A percentile compares a stretch with the other conserved stretches of the same genome.
Conservation (phyloP, 2,888 invertebrate species). For the Chrysolina haemoptera region DNA sequence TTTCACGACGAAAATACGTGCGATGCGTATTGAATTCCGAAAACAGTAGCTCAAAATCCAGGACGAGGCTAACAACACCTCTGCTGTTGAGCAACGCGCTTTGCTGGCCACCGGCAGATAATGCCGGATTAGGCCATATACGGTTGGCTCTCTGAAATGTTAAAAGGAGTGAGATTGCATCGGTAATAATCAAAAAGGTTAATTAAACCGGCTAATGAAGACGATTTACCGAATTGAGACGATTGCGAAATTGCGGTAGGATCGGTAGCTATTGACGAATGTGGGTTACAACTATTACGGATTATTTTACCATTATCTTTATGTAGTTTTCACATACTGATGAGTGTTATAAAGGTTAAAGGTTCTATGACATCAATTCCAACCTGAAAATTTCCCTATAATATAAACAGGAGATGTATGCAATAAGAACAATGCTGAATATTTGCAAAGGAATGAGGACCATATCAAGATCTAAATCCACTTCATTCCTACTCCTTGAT, state of each 20-base stretch:
- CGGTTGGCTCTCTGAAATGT: conserved; percentile 4
- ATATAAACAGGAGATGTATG: too few relatives aligned
- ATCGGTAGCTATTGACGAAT: conserved; percentile 18
- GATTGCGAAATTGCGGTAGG: conserved; percentile 15
- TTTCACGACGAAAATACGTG: conserved; percentile 21
- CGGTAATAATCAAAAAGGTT: conserved; percentile 40
- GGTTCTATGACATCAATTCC: too few relatives aligned
- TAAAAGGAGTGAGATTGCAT: conserved; percentile 16
- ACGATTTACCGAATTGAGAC: conserved; percentile 26
- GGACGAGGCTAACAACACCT: conserved; percentile 63
- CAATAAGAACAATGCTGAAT: too few relatives aligned
- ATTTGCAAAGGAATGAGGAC: too few relatives aligned
- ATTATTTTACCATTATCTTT: too few relatives aligned
- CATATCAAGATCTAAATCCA: too few relatives aligned
- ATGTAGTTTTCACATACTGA: too few relatives aligned
- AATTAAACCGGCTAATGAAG: conserved; percentile 36
- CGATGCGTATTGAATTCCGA: conserved; percentile 15
- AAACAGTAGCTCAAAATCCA: conserved; percentile 51
- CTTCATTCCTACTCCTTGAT: too few relatives aligned
- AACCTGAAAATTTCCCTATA: too few relatives aligned
- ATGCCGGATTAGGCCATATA: conserved; percentile 20
- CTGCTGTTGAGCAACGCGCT: conserved; percentile 44
- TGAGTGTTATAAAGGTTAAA: too few relatives aligned
- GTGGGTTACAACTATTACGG: conserved; percentile 11
- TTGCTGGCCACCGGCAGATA: neutral